phyloP scores from a whole-genome alignment of 2,888 invertebrate genomes.

The Cantharis lateralis region DNA sequence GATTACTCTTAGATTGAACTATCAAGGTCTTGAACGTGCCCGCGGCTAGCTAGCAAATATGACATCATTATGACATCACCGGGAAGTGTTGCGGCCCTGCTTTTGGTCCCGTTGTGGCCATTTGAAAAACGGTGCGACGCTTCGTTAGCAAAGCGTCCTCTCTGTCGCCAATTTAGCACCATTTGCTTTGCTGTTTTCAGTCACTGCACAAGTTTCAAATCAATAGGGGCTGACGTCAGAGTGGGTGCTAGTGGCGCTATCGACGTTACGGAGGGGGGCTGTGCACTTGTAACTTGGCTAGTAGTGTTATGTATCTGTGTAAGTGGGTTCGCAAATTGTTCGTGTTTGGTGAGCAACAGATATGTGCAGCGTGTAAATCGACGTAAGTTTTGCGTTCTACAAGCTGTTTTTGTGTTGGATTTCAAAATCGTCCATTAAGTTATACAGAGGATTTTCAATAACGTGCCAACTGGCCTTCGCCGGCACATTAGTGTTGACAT shows the following conservation, averaged over 20 bases:
- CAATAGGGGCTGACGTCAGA: conserved; percentile 57
- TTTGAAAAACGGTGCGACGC: conserved; percentile 20
- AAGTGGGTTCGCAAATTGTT: conserved; percentile 55
- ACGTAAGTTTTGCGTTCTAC: conserved; percentile 48
- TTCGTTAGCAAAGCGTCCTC: conserved; percentile 19
- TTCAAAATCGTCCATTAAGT: conserved; percentile 21
- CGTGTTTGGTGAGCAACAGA: conserved; percentile 54
- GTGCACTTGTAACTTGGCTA: conserved; percentile 59
- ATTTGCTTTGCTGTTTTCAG: conserved; percentile 38
- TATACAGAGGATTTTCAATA: conserved; percentile 38
- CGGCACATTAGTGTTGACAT: conserved; percentile 57
- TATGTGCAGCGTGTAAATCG: conserved; percentile 51
- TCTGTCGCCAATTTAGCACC: conserved; percentile 46
- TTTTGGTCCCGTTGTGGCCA: conserved; percentile 28
- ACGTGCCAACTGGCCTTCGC: conserved; percentile 56
- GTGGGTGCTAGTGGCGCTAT: conserved; percentile 53
- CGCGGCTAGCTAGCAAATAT: conserved; percentile 52
- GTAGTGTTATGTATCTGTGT: conserved; percentile 58
- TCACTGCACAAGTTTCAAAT: conserved; percentile 46
- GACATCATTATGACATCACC: conserved; percentile 61
- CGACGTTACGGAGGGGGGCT: conserved; percentile 53
- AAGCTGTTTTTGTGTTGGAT: conserved; percentile 36
- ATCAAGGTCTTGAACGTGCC: conserved; percentile 54
- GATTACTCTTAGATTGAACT: conserved; percentile 21
- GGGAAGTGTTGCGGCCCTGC: conserved; percentile 53